These are phyloP conservation scores for Melieria picta DNA, from an alignment of 2,888 invertebrate genomes.

Conservation along the genomic window DNA sequence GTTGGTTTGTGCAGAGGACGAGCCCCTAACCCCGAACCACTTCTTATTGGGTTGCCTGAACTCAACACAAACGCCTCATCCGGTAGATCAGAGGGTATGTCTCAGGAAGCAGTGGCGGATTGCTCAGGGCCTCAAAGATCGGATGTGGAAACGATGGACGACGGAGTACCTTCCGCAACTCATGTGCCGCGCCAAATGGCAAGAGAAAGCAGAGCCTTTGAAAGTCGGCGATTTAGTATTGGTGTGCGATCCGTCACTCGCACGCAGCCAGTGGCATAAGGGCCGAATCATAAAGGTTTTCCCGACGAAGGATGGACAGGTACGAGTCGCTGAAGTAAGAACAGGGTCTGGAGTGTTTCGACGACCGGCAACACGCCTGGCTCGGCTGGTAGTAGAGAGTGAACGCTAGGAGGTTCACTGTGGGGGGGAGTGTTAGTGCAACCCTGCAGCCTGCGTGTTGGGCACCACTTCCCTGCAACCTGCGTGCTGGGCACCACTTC, in stretches of 20 bases:
- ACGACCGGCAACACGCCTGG: conserved; percentile 32
- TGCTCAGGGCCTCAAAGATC: neutral
- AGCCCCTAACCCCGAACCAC: conserved; percentile 3
- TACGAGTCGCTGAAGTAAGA: conserved; percentile 33
- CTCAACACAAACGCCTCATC: neutral
- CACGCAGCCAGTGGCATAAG: conserved; percentile 33
- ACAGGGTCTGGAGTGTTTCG: conserved; percentile 30
- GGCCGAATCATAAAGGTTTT: conserved; percentile 31
- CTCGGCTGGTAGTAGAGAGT: conserved; percentile 28
- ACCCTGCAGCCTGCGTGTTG: too few relatives aligned
- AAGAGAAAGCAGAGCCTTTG: conserved; percentile 23
- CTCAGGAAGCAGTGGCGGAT: conserved; percentile 11
- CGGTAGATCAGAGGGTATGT: neutral
- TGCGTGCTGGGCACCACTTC: too few relatives aligned
- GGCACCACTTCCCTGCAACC: too few relatives aligned
- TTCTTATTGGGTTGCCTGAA: conserved; percentile 1
- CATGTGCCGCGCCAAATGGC: conserved; percentile 35
- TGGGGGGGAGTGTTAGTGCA: too few relatives aligned
- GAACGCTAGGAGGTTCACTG: conserved; percentile 15
- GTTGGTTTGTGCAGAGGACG: conserved; percentile 1
- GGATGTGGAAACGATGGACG: conserved; percentile 2
- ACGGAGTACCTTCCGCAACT: conserved; percentile 9
- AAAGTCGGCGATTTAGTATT: conserved; percentile 32
- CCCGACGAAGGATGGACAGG: conserved; percentile 32
- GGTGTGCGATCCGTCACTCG: conserved; percentile 27